Evolutionary conservation across 2,113 vertebrate species (phyloP).

Genomic region (Scalopus aquaticus): DNA sequence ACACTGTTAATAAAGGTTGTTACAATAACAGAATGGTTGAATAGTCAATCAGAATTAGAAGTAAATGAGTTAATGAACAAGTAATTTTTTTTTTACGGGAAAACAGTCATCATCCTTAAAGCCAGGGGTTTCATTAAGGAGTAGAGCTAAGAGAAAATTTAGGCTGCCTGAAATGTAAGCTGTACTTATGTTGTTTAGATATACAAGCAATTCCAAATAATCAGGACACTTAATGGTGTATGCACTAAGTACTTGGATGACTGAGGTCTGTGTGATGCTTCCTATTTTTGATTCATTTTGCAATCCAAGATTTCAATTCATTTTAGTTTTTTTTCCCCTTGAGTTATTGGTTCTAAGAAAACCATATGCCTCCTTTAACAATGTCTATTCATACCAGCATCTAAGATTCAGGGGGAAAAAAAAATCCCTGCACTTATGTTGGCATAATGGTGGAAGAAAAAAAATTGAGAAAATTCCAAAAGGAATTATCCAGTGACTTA

Average conservation of each 20-base stretch:
- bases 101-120: conserved; percentile 16
- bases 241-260: not conserved
- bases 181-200: not conserved
- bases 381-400: conserved; percentile 11
- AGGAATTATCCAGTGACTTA: conserved; percentile 44
- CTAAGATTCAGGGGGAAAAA: not conserved
- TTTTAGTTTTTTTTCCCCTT: not conserved
- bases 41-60: conserved; percentile 25
- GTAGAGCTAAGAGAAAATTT: not conserved
- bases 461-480: conserved; percentile 40
- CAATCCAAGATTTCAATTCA: not conserved
- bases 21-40: conserved; percentile 7
- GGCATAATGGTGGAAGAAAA: conserved; percentile 1
- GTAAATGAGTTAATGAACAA: conserved; percentile 12
- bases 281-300: not conserved
- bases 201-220: not conserved
- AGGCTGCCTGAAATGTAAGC: not conserved
- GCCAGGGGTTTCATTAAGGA: not conserved
- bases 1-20: conserved; percentile 58
- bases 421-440: not conserved
- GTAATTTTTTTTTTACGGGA: conserved; percentile 35
- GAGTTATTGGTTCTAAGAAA: conserved; percentile 28
- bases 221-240: not conserved
- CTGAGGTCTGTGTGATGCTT: not conserved
- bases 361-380: conserved; percentile 22